A percentile compares a stretch with the other conserved stretches of the same genome.
phyloP scores from a whole-genome alignment of 2,888 invertebrate species.

The Coenonympha arcania region DNA sequence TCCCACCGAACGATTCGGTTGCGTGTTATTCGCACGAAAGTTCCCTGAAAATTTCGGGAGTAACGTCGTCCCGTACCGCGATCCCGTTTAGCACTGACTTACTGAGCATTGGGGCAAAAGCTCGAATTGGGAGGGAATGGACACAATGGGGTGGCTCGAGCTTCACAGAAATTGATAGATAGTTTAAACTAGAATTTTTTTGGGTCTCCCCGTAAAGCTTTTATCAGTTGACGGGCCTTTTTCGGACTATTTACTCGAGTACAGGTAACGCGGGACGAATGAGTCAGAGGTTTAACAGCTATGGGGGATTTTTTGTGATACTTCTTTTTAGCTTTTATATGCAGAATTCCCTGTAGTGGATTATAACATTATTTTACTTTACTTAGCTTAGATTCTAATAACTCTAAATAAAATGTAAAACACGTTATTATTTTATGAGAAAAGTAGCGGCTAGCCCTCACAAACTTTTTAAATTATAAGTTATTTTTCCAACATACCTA shows the following conservation, averaged over 20 bases:
- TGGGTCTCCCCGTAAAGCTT: conserved; percentile 8
- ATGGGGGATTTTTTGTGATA: conserved; percentile 2
- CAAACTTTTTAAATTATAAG: too few species aligned
- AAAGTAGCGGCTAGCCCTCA: too few species aligned
- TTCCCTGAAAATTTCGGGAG: conserved; percentile 19
- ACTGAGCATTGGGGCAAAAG: conserved; percentile 27
- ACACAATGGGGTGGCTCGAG: conserved; percentile 29
- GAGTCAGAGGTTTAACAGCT: conserved; percentile 8
- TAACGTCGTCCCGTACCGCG: conserved; percentile 28
- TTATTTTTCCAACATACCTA: too few species aligned
- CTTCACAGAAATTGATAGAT: conserved; percentile 28
- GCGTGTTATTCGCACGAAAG: conserved; percentile 18
- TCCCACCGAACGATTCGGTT: conserved; percentile 8
- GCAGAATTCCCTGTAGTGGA: not conserved
- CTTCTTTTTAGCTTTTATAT: not conserved
- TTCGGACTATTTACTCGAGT: conserved; percentile 8
- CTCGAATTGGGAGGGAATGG: conserved; percentile 25
- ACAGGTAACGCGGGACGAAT: conserved; percentile 7
- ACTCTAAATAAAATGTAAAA: too few species aligned
- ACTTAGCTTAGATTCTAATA: too few species aligned
- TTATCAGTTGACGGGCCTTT: conserved; percentile 11
- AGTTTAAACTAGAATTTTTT: conserved; percentile 25
- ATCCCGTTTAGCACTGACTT: conserved; percentile 22
- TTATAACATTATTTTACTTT: too few species aligned
- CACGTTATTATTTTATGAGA: too few species aligned